Percentiles rank a stretch among this genome's conserved stretches.
Conservation (phyloP, 2,113 vertebrate genomes). For the Nyctibius bracteatus region DNA sequence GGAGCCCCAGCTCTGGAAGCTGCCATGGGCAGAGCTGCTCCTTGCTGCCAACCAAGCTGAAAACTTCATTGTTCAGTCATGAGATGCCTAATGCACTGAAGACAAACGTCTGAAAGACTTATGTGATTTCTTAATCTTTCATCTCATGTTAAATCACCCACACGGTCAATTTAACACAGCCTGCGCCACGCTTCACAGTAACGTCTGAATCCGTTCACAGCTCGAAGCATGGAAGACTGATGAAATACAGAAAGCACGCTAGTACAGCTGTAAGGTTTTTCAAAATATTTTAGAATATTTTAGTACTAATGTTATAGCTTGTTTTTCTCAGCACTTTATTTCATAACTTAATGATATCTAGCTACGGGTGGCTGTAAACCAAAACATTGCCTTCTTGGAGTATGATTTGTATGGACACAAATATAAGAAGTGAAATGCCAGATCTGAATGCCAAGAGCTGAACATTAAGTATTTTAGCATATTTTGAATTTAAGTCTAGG, state of each 20-base stretch:
- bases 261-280: neutral
- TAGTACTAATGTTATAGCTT: neutral
- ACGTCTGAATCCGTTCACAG: rapidly evolving
- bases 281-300: neutral
- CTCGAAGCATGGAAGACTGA: neutral
- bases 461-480: neutral
- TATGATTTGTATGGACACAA: neutral
- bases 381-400: neutral
- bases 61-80: neutral
- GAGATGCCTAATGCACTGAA: neutral
- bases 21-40: neutral
- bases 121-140: neutral
- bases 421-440: neutral
- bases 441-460: neutral
- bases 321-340: neutral
- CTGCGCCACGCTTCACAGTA: neutral
- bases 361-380: neutral
- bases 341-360: neutral
- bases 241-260: neutral
- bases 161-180: neutral
- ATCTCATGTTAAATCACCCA: neutral
- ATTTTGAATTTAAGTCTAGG: neutral
- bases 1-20: neutral
- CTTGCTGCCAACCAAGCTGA: neutral
- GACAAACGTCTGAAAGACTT: neutral